phyloP scores from a whole-genome alignment of 2,113 vertebrate genomes.

The Mastomys coucha region DNA sequence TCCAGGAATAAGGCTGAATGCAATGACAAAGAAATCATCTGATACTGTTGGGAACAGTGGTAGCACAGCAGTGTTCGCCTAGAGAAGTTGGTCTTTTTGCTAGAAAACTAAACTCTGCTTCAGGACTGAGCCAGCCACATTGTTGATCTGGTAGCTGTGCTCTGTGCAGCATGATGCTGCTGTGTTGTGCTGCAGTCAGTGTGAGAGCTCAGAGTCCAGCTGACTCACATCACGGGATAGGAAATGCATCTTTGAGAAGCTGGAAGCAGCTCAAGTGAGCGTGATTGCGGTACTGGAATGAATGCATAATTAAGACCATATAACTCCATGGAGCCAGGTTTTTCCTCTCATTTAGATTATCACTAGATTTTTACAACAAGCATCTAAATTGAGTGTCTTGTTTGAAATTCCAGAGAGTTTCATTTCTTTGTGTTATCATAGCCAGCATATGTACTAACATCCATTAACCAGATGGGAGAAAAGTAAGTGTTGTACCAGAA shows the following conservation, averaged over 20 bases:
- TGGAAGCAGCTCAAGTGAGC: slow-evolving; percentile 65
- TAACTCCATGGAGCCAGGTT: slow-evolving; percentile 64
- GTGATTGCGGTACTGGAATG: slow-evolving; percentile 71
- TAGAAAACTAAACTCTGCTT: slow-evolving; percentile 15
- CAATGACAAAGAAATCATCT: slow-evolving; percentile 17
- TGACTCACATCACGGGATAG: slow-evolving; percentile 70
- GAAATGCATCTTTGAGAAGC: slow-evolving; percentile 72
- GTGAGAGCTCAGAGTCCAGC: slow-evolving; percentile 56
- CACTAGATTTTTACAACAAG: slow-evolving; percentile 69
- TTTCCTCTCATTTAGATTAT: slow-evolving; percentile 71
- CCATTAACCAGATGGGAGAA: slow-evolving; percentile 71
- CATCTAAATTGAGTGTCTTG: slow-evolving; percentile 63
- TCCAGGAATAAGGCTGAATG: neutral
- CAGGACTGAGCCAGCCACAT: neutral
- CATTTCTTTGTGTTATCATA: slow-evolving; percentile 47
- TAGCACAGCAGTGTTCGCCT: neutral
- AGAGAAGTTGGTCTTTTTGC: neutral
- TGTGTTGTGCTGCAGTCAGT: slow-evolving; percentile 39
- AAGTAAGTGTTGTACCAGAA: slow-evolving; percentile 53
- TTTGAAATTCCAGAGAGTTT: slow-evolving; percentile 59
- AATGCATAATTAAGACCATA: slow-evolving; percentile 69
- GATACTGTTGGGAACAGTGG: slow-evolving; percentile 9
- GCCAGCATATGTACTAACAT: slow-evolving; percentile 61
- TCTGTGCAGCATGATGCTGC: neutral
- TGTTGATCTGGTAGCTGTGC: slow-evolving; percentile 19